Base-by-base conservation (phyloP, 2,113 vertebrate species). In the Myotis yumanensis region DNA sequence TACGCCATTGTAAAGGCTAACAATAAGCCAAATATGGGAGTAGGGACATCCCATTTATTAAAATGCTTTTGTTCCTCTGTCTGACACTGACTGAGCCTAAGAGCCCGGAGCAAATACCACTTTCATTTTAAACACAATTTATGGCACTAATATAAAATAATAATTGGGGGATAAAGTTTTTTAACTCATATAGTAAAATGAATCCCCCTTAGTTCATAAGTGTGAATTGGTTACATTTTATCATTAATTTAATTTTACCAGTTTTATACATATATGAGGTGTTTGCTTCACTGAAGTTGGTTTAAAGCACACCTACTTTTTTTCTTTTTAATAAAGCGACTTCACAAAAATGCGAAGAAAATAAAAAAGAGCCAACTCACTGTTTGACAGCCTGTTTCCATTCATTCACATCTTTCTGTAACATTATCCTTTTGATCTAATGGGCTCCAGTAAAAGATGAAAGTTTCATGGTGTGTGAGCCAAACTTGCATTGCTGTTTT, bases 391-490 rank as follows among this genome's bases (percentile, higher is more conserved):
- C 40, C 30, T 89, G 89, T 92, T 97, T 94, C 91, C 90, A 89
- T 54, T 84, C 94, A 89, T 77, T 86, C 79, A 43, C 72, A 35
- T 96, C 77, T 90, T 89, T 89, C 80, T 80, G 80, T 79, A 91
- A 87, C 75, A 83, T 51, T 86, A 94, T 77, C 66, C 93, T 96
- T 97, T 95, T 97, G 95, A 97, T 97, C 96, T 96, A 37, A 62
- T 20, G 48, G 57, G 48, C 37, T 84, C 59, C 46, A 81, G 46
- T 59, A 85, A 87, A 95, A 96, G 93, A 96, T 96, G 86, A 95
- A 97, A 93, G 96, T 96, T 95, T n/a, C 40, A 9, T 30, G 35
- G 75, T 89, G 8, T 3, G 0, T 25, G 40, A 96, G 69, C 83
- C 95, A 95, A 94, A 59, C 30, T n/a, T 69, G 48, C 71, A 43